These are phyloP conservation scores for Holacanthella duospinosa DNA, from an alignment of 2,888 invertebrate genomes.

Conservation along the genomic window DNA sequence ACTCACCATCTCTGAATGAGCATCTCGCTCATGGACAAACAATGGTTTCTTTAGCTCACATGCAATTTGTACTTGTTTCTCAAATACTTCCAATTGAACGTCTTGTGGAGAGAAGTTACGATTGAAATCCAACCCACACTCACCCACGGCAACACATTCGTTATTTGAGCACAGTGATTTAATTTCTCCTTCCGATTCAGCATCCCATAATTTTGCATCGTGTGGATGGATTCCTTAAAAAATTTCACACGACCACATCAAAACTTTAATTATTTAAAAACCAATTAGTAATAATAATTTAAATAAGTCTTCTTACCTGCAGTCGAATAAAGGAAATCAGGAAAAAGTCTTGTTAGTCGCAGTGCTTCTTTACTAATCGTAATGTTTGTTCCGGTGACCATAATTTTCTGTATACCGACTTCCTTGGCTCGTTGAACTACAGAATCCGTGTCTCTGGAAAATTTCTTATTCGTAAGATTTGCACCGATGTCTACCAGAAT, in stretches of 20 bases:
- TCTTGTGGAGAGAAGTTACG: slow-evolving; percentile 85
- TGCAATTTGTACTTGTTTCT: slow-evolving; percentile 73
- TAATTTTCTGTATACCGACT: slow-evolving; percentile 85
- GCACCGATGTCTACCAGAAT: slow-evolving; percentile 85
- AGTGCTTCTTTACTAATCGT: slow-evolving; percentile 82
- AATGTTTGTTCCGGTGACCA: slow-evolving; percentile 84
- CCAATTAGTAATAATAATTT: too few relatives aligned
- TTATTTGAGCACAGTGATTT: slow-evolving; percentile 63
- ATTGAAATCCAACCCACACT: slow-evolving; percentile 88
- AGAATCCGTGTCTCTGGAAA: slow-evolving; percentile 79
- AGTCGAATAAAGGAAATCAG: slow-evolving; percentile 79
- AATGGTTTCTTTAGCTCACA: slow-evolving; percentile 76
- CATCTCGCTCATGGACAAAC: slow-evolving; percentile 84
- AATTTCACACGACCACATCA: too few relatives aligned
- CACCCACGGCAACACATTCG: slow-evolving; percentile 87
- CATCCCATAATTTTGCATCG: slow-evolving; percentile 81
- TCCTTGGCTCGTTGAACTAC: slow-evolving; percentile 85
- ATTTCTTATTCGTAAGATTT: slow-evolving; percentile 87
- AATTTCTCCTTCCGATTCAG: slow-evolving; percentile 51
- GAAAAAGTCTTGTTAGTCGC: slow-evolving; percentile 76
- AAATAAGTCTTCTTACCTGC: slow-evolving; percentile 55
- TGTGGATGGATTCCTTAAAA: slow-evolving; percentile 74
- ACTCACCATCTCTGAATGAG: slow-evolving; percentile 70
- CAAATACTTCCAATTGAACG: slow-evolving; percentile 74
- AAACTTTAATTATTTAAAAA: not conserved